Base-by-base conservation (phyloP, 2,797 vertebrate genomes). In the Meriones psammophilus region DNA sequence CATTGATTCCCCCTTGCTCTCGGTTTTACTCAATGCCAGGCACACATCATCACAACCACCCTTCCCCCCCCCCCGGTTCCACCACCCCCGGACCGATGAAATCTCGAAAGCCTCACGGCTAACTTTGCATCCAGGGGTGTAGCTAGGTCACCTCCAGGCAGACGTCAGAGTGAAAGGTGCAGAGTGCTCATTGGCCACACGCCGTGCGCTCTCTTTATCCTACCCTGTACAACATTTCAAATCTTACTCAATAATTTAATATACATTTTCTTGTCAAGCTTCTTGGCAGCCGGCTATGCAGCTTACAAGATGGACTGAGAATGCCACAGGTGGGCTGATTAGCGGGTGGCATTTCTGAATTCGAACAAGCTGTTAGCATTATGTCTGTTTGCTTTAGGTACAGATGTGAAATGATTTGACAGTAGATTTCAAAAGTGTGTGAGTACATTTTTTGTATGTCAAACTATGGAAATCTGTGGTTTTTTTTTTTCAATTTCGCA, bases 351-450 rank as follows among this genome's bases (percentile, higher is more conserved):
- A 98, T 98, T 98, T 98, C 98, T 98, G 98, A 98, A 98, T 98
- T 98, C 98, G 98, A 98, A 97, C 98, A 98, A 98, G 98, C 98
- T 98, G 98, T 98, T 98, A 98, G 97, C 98, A 98, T 98, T 98
- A 98, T 98, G 98, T 98, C 98, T 98, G 98, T 98, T 98, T 98
- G 98, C 98, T 98, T 98, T 98, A 98, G 98, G 98, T 98, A 98
- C 98, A 98, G 98, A 98, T 98, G 98, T 98, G 98, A 98, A 98
- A 98, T 98, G 98, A 98, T 98, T 98, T 98, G 98, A 98, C 98
- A 98, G 98, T 98, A 97, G 97, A 97, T 98, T 98, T 98, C 98
- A 97, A 97, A 98, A 98, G 98, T 98, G 98, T 98, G 98, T 20
- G 97, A 98, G 98, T 98, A 98, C 97, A 97, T 96, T 97, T 95